Percentiles rank a stretch among this genome's conserved stretches.
These are phyloP conservation scores for Misgurnus anguillicaudatus DNA, from an alignment of 2,113 vertebrate species.

Conservation along the genomic window DNA sequence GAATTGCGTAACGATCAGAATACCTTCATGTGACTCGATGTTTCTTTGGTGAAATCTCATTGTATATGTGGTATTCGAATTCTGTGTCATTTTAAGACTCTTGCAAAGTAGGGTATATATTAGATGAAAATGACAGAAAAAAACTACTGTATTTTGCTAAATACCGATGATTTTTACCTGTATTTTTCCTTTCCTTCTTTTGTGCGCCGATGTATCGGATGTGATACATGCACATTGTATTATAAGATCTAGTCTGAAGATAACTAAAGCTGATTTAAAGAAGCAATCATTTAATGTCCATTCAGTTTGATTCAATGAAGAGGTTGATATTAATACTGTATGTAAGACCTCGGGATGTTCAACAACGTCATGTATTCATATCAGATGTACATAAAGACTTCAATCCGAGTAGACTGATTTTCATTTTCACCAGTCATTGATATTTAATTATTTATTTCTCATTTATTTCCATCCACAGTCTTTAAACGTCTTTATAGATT, in stretches of 20 bases:
- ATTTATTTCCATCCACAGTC: too few relatives aligned
- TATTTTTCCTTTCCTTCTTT: conserved; percentile 52
- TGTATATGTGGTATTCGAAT: conserved; percentile 73
- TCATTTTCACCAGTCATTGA: conserved; percentile 13
- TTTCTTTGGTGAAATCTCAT: conserved; percentile 71
- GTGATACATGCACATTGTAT: conserved; percentile 50
- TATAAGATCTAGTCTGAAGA: conserved; percentile 45
- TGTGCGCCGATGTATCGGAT: conserved; percentile 38
- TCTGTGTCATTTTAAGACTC: conserved; percentile 60
- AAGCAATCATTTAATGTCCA: conserved; percentile 27
- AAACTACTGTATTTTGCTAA: conserved; percentile 80
- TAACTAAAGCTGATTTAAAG: conserved; percentile 18
- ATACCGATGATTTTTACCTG: conserved; percentile 72
- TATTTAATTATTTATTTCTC: background rate
- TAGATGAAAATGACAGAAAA: conserved; percentile 62
- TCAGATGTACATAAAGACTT: conserved; percentile 49
- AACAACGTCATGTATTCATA: conserved; percentile 39
- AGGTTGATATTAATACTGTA: conserved; percentile 22
- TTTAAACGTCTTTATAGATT: conserved; percentile 1
- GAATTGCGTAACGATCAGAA: conserved; percentile 63
- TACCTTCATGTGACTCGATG: conserved; percentile 72
- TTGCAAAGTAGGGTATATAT: conserved; percentile 76
- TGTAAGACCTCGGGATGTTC: conserved; percentile 32
- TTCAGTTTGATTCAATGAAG: conserved; percentile 11
- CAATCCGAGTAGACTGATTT: conserved; percentile 40